These are phyloP conservation scores for Coptodon bakossiorum DNA, from an alignment of 2,113 vertebrate genomes.

Conservation along the genomic window DNA sequence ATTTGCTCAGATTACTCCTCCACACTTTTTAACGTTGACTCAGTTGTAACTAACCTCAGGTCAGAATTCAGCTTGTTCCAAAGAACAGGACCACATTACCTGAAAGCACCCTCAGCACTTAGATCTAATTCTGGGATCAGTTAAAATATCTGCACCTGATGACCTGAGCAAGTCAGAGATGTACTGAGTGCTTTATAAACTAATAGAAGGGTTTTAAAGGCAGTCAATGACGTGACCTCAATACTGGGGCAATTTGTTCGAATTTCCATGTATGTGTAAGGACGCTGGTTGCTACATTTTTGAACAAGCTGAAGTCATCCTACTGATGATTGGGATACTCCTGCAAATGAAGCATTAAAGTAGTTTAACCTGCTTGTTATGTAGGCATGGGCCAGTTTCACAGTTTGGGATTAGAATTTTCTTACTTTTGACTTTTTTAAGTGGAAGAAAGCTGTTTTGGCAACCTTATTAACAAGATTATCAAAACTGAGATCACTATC, in stretches of 20 bases:
- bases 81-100: neutral
- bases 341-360: too few species aligned
- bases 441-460: neutral
- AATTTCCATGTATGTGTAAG: too few species aligned
- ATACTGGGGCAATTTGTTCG: neutral
- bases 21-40: accelerated
- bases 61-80: neutral
- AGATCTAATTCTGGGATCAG: neutral
- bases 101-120: neutral
- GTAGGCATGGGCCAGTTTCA: neutral
- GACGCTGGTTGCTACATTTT: too few species aligned
- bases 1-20: neutral
- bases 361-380: neutral
- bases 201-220: neutral
- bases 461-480: neutral
- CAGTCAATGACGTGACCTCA: neutral
- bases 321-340: too few species aligned
- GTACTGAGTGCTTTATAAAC: neutral
- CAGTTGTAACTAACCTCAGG: neutral
- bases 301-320: too few species aligned
- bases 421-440: neutral
- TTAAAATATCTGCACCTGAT: neutral
- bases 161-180: neutral
- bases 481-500: neutral
- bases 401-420: neutral